phyloP scores from a whole-genome alignment of 2,113 vertebrate species.

The Tamias sibiricus region DNA sequence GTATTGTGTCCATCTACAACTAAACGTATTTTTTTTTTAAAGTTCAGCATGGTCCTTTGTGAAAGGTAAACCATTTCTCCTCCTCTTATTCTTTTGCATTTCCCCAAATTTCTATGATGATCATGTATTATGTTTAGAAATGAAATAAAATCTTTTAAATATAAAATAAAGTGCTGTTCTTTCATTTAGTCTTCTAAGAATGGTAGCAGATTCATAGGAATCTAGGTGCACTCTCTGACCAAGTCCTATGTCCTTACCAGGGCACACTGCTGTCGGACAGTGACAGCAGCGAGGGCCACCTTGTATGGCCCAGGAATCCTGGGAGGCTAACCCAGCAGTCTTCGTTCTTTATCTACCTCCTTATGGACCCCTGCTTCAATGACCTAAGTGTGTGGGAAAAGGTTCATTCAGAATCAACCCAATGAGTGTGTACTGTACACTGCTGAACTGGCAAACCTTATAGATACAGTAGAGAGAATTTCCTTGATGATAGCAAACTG shows the following conservation, averaged over 20 bases:
- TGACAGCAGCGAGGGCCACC: neutral
- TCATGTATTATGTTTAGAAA: neutral
- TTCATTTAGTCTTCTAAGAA: neutral
- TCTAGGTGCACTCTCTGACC: neutral
- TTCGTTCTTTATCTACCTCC: too few species aligned
- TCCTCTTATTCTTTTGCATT: neutral
- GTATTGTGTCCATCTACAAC: too few species aligned
- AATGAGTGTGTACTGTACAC: too few species aligned
- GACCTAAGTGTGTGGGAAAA: too few species aligned
- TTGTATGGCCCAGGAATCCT: neutral
- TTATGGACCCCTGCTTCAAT: neutral
- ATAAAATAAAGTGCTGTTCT: neutral
- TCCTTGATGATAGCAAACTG: neutral
- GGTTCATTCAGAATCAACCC: neutral
- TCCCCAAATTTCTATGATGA: neutral
- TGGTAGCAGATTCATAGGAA: neutral
- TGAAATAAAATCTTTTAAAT: neutral
- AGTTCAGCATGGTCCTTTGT: neutral
- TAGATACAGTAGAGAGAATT: neutral
- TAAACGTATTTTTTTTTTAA: too few species aligned
- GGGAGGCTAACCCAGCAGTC: neutral
- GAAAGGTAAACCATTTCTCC: neutral
- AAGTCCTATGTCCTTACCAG: neutral
- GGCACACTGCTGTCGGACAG: neutral
- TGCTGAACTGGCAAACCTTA: neutral